Evolutionary conservation across 1,140 invertebrate species (phyloP).

Genomic region (Rhysida immarginata): DNA sequence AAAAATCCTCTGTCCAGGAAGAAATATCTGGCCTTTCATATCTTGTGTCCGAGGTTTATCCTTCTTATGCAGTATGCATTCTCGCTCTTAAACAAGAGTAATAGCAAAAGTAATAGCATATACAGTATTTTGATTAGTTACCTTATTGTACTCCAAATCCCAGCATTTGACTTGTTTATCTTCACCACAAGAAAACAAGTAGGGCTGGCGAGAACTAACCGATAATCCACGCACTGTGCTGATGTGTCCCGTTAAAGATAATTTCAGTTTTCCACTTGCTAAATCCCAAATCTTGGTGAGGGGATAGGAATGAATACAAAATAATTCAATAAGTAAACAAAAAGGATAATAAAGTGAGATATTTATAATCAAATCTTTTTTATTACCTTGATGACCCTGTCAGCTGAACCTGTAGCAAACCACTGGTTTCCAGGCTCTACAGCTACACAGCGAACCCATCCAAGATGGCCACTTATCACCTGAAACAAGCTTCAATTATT

Average conservation of each 20-base stretch:
- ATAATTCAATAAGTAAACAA: constrained; percentile 5
- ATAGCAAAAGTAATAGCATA: too few species aligned
- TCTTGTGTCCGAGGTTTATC: too few species aligned
- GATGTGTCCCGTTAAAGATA: constrained; percentile 96
- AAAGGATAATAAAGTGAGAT: background rate
- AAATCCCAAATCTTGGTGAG: constrained; percentile 81
- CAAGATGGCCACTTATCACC: constrained; percentile 91
- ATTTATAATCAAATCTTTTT: background rate
- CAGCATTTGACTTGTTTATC: constrained; percentile 99
- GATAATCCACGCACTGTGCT: constrained; percentile 90
- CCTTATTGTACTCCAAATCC: constrained; percentile 99
- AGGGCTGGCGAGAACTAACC: constrained; percentile 87
- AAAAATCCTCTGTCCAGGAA: too few species aligned
- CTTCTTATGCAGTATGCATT: too few species aligned
- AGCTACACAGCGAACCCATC: constrained; percentile 94
- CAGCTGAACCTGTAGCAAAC: constrained; percentile 85
- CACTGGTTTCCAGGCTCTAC: constrained; percentile 96
- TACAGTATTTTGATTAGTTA: too few species aligned
- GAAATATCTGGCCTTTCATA: too few species aligned
- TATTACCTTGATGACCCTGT: constrained; percentile 84
- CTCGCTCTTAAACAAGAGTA: too few species aligned
- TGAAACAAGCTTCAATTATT: too few species aligned
- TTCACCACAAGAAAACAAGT: constrained; percentile 97
- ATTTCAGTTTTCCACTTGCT: constrained; percentile 82
- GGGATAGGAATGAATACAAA: too few species aligned